Evolutionary conservation across 2,113 vertebrate genomes (phyloP), one percentile per base, ranked within the genome.

Genomic region (Elephantulus edwardii): DNA sequence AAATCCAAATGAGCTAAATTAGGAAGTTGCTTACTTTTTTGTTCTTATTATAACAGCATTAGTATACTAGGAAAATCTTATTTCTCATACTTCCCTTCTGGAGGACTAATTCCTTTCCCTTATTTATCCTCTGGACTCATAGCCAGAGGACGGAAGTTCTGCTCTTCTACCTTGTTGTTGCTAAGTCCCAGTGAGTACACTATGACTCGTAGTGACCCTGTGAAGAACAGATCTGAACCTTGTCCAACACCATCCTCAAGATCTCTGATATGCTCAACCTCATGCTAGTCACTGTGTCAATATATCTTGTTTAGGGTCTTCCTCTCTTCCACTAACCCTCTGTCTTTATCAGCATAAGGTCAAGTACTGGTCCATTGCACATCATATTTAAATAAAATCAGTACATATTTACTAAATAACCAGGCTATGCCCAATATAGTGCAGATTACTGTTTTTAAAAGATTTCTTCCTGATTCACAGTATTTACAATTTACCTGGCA

Each of bases 31-130:
- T 91, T 48, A 33, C 66, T 68, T 14, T 5, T 66, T 87, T 83
- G 70, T 71, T 83, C 30, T 91, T 74, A 78, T 91, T 85, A 33
- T 24, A 81, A 74, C 46, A 82, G 8, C 17, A 77, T 42, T 72
- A 30, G 16, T 7, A 72, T 75, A 83, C 42, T 22, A 70, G 13
- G 38, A 40, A 88, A 77, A 35, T 35, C 58, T 82, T 64, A 33
- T 56, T 85, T 78, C 17, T 54, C 66, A 40, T 44, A 14, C 26
- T 90, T 44, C 0, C 30, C 79, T 14, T 66, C 54, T 5, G 28
- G 30, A 79, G 89, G 6, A 46, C 26, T 44, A 11, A 42, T n/a
- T 50, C 9, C 75, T 74, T 8, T 42, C 38, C 16, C 33, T 75
- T 77, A 19, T 82, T 20, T 5, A 4, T 10, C 71, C 30, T 50